Evolutionary conservation across 2,888 invertebrate species (phyloP).

Genomic region (Polyommatus iphigenia): DNA sequence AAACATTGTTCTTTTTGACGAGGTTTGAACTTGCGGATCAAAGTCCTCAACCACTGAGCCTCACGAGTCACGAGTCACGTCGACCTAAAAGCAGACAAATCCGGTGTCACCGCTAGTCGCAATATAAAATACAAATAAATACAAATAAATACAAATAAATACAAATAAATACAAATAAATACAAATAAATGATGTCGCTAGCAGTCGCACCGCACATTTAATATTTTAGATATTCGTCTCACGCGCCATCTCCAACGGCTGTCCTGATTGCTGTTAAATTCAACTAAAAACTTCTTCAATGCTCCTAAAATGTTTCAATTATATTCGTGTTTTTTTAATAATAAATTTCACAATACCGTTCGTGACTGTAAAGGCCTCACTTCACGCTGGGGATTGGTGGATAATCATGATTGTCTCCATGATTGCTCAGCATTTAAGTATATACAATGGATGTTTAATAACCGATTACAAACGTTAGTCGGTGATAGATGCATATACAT

Average conservation of each 20-base stretch:
- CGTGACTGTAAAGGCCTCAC: slow-evolving; percentile 37
- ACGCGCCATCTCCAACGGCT: slow-evolving; percentile 77
- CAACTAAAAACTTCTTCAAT: slow-evolving; percentile 80
- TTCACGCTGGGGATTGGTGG: no score
- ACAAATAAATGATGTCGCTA: slow-evolving; percentile 66
- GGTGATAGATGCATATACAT: no score
- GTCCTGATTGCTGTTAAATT: slow-evolving; percentile 80
- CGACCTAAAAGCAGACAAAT: not conserved
- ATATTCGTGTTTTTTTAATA: slow-evolving; percentile 50
- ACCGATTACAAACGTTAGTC: no score
- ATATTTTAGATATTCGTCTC: slow-evolving; percentile 76
- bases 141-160: no score
- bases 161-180: no score
- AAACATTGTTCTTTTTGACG: no score
- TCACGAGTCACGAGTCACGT: no score
- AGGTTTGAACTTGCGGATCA: no score
- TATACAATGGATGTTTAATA: no score
- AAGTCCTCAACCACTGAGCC: no score
- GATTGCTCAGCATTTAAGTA: no score
- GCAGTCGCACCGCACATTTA: slow-evolving; percentile 65
- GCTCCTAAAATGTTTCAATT: slow-evolving; percentile 75
- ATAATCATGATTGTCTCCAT: no score
- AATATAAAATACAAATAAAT: slow-evolving; percentile 59
- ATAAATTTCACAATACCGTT: slow-evolving; percentile 25
- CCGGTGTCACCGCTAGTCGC: not conserved